phyloP scores from a whole-genome alignment of 2,113 vertebrate species.

The Oryctolagus cuniculus region mOryCun1.1 NC_091435.1:100422001-100422500 shows the following conservation, averaged over 20 bases:
- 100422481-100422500: constrained; percentile 72
- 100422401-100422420: constrained; percentile 73
- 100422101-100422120: constrained; percentile 44
- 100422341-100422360: constrained; percentile 62
- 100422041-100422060: constrained; percentile 39
- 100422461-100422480: constrained; percentile 59
- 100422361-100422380: constrained; percentile 68
- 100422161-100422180: constrained; percentile 70
- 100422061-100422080: background rate
- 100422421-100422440: constrained; percentile 66
- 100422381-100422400: constrained; percentile 88
- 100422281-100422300: background rate
- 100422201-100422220: constrained; percentile 71
- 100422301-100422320: constrained; percentile 42
- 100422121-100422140: background rate
- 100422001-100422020: constrained; percentile 33
- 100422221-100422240: constrained; percentile 24
- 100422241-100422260: constrained; percentile 52
- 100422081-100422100: constrained; percentile 54
- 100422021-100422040: background rate
- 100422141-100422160: constrained; percentile 33
- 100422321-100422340: constrained; percentile 45
- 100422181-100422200: constrained; percentile 72
- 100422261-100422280: constrained; percentile 51
- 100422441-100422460: constrained; percentile 71